These are phyloP conservation scores for Porphyrio hochstetteri DNA, from an alignment of 2,113 vertebrate species.

Conservation along the genomic window DNA sequence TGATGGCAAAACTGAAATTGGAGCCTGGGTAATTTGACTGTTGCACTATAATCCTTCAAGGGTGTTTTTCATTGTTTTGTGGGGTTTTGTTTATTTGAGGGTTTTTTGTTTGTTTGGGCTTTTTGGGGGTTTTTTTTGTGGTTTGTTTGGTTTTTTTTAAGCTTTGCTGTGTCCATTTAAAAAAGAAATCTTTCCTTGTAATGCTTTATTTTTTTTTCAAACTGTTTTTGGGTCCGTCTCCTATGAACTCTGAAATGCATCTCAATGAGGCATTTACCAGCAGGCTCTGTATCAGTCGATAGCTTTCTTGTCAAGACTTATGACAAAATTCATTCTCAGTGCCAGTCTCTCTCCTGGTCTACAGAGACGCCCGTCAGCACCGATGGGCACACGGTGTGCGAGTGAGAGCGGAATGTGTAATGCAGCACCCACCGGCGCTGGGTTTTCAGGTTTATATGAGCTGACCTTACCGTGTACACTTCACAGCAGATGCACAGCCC, in stretches of 20 bases:
- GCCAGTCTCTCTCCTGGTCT: background rate
- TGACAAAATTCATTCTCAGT: background rate
- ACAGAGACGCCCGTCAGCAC: background rate
- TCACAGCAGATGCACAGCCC: conserved; percentile 92
- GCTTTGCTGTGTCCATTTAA: background rate
- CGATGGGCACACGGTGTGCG: background rate
- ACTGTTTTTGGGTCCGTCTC: conserved; percentile 13
- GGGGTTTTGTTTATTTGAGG: too few species aligned
- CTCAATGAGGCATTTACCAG: conserved; percentile 37
- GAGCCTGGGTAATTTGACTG: background rate
- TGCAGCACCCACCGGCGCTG: background rate
- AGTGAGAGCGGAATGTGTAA: background rate
- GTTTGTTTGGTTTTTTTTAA: background rate
- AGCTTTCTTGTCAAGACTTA: background rate
- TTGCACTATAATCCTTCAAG: background rate
- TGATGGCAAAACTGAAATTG: background rate
- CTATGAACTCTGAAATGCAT: conserved; percentile 29
- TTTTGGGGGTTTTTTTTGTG: background rate
- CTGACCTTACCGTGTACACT: conserved; percentile 85
- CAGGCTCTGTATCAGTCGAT: background rate
- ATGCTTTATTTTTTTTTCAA: background rate
- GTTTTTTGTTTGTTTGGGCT: background rate
- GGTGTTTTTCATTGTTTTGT: background rate
- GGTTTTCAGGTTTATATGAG: background rate
- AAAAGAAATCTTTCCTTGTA: background rate